Conservation (phyloP, 2,888 invertebrate species). For the Cepaea hortensis region DNA sequence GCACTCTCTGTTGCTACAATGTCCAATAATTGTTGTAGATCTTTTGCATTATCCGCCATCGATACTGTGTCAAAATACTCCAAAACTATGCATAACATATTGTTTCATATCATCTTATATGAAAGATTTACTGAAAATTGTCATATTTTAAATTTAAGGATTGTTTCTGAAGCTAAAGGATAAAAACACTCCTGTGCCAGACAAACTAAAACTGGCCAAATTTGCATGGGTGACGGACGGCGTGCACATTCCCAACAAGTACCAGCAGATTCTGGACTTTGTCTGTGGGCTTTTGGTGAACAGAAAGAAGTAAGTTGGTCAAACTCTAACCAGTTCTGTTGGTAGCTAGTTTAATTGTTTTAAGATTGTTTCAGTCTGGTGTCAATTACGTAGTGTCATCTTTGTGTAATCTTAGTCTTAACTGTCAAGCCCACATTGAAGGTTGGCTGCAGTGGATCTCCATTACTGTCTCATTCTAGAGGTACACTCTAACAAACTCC, state of each 20-base stretch:
- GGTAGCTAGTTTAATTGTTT: no score
- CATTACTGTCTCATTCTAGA: no score
- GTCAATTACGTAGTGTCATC: no score
- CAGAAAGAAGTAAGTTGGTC: constrained; percentile 44
- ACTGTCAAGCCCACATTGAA: no score
- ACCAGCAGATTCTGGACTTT: constrained; percentile 50
- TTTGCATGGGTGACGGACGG: constrained; percentile 42
- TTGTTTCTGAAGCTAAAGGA: constrained; percentile 44
- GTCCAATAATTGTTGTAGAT: no score
- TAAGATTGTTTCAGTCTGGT: no score
- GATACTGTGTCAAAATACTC: not conserved
- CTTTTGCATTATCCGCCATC: not conserved
- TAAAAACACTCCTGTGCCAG: constrained; percentile 40
- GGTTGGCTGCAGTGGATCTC: no score
- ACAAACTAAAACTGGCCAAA: constrained; percentile 44
- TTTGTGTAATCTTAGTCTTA: no score
- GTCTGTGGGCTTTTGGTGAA: constrained; percentile 48
- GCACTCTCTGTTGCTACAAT: no score
- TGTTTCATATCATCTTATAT: no score
- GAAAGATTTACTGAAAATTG: not conserved
- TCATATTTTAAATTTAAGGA: constrained; percentile 6
- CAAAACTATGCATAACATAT: not conserved
- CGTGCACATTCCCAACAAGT: constrained; percentile 47
- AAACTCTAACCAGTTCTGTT: not conserved
- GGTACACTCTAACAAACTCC: no score